phyloP scores from a whole-genome alignment of 2,888 invertebrate genomes.

The Seira ritae region DNA sequence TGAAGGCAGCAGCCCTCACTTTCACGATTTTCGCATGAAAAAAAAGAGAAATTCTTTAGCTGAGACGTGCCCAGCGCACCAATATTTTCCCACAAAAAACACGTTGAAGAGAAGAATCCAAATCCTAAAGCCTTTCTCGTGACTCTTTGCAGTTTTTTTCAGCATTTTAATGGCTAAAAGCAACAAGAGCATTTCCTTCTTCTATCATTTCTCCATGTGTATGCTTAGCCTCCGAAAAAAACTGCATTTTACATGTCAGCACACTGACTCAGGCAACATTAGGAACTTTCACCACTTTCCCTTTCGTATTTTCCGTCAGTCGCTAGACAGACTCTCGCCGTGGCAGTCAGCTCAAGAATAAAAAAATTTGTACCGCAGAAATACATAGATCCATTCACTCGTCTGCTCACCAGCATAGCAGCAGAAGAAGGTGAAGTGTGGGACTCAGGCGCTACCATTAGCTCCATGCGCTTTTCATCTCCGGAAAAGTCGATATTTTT shows the following conservation, averaged over 20 bases:
- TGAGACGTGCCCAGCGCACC: not conserved
- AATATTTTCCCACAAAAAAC: not conserved
- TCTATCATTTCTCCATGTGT: not conserved
- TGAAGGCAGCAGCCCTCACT: not conserved
- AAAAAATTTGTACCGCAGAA: too few relatives aligned
- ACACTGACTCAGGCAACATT: not conserved
- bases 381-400: too few relatives aligned
- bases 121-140: not conserved
- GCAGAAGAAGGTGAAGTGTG: too few relatives aligned
- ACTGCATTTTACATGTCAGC: not conserved
- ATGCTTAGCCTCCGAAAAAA: not conserved
- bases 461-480: not conserved
- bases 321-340: not conserved
- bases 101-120: too few relatives aligned
- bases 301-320: not conserved
- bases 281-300: not conserved
- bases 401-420: too few relatives aligned
- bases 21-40: too few relatives aligned
- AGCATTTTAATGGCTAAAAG: not conserved
- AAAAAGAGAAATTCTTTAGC: not conserved
- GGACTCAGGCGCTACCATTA: too few relatives aligned
- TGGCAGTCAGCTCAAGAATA: not conserved
- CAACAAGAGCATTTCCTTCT: not conserved
- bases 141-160: not conserved
- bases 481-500: not conserved